Conservation (phyloP, 2,113 vertebrate genomes). For the Mobula birostris region DNA sequence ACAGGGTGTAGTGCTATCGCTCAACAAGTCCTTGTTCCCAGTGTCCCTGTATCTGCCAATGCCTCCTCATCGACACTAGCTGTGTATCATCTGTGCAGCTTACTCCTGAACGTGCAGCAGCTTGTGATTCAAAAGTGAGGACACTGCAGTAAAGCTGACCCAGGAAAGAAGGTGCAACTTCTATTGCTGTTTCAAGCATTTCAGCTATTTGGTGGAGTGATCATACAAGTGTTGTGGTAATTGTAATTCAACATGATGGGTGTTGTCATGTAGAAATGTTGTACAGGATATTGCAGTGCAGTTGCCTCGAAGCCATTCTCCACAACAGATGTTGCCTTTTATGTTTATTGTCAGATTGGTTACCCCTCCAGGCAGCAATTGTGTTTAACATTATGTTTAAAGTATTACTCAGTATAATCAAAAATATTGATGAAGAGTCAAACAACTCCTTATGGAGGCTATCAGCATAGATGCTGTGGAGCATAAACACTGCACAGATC, state of each 20-base stretch:
- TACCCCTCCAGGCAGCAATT: not conserved
- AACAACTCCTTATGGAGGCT: no score
- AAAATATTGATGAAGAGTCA: not conserved
- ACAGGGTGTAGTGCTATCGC: no score
- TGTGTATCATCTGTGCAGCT: no score
- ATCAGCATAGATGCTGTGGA: no score
- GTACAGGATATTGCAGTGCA: not conserved
- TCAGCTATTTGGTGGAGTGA: not conserved
- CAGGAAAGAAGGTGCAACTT: no score
- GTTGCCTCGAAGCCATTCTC: not conserved
- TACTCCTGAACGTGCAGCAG: no score
- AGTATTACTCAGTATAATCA: not conserved
- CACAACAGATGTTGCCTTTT: not conserved
- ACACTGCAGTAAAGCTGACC: no score
- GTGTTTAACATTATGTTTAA: not conserved
- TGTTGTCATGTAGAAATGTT: not conserved
- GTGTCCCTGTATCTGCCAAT: no score
- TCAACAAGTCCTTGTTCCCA: no score
- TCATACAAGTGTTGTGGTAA: not conserved
- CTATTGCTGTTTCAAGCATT: not conserved
- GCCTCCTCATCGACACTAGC: no score
- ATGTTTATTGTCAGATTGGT: not conserved
- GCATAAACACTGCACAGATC: no score
- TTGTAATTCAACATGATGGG: not conserved
- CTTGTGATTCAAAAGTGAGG: no score